Conservation (phyloP, 2,888 invertebrate species). For the Fragum sueziense region DNA sequence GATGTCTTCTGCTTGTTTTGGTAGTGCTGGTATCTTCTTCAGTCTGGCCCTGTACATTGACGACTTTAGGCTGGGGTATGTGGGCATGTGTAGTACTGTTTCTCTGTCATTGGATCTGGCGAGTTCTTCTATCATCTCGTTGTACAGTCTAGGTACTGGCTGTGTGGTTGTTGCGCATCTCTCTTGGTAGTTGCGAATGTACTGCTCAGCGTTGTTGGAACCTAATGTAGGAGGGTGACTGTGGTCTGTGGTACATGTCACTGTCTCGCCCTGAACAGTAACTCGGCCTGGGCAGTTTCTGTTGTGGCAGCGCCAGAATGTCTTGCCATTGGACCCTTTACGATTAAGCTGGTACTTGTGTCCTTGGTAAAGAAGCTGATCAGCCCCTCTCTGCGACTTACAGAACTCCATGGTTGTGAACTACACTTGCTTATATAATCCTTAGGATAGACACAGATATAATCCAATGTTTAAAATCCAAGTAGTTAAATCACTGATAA, state of each 20-base stretch:
- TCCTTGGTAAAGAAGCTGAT: not conserved
- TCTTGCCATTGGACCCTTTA: not conserved
- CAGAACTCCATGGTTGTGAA: slow-evolving; percentile 9
- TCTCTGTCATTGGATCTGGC: not conserved
- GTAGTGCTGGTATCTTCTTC: not conserved
- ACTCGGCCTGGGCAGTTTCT: not conserved
- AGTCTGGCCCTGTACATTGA: slow-evolving; percentile 2
- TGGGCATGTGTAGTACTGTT: not conserved
- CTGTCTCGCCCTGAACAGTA: not conserved
- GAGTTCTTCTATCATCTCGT: not conserved
- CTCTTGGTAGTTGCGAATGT: not conserved
- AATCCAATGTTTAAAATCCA: too few relatives aligned
- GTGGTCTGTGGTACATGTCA: not conserved
- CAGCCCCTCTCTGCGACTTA: not conserved
- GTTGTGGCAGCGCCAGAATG: slow-evolving; percentile 3
- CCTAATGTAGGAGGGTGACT: not conserved
- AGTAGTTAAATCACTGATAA: too few relatives aligned
- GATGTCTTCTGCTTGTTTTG: not conserved
- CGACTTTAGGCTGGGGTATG: not conserved
- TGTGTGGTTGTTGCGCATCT: not conserved
- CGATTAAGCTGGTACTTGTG: not conserved
- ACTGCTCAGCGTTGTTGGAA: not conserved
- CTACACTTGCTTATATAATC: not conserved
- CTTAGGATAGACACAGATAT: not conserved
- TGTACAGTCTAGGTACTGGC: not conserved